phyloP scores from a whole-genome alignment of 2,113 vertebrate species.

The Mormoops blainvillei region DNA sequence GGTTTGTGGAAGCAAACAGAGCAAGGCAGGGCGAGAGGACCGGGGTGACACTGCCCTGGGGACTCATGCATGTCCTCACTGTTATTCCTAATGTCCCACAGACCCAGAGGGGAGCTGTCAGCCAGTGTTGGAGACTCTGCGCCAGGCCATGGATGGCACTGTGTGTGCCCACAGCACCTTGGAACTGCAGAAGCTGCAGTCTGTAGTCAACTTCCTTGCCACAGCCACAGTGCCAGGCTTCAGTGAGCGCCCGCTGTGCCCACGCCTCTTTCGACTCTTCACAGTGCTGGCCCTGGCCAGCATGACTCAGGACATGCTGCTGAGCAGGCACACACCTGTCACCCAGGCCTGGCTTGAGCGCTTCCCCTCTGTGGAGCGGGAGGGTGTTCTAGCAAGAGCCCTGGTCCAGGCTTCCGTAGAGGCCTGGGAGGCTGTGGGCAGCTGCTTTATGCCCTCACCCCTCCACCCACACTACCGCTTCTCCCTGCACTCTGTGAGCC shows the following conservation, averaged over 20 bases:
- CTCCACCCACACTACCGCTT: constrained; percentile 79
- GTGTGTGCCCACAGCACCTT: constrained; percentile 66
- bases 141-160: constrained; percentile 82
- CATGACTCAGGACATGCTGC: constrained; percentile 72
- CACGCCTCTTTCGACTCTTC: constrained; percentile 85
- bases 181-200: constrained; percentile 73
- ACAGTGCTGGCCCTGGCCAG: constrained; percentile 80
- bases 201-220: constrained; percentile 79
- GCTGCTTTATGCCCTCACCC: constrained; percentile 71
- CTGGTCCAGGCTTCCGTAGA: constrained; percentile 82
- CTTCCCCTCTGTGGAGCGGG: constrained; percentile 61
- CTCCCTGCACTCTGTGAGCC: constrained; percentile 83
- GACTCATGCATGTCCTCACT: not conserved
- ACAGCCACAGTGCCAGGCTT: constrained; percentile 70
- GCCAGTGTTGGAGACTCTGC: constrained; percentile 83
- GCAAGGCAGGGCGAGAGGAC: not conserved
- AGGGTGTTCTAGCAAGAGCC: constrained; percentile 72
- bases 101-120: constrained; percentile 78
- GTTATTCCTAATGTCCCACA: constrained; percentile 49
- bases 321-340: constrained; percentile 78
- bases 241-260: constrained; percentile 70
- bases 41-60: not conserved
- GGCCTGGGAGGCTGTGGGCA: constrained; percentile 76
- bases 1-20: not conserved
- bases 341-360: constrained; percentile 83